phyloP scores from a whole-genome alignment of 1,140 invertebrate genomes.

The Lethrus apterus region DNA sequence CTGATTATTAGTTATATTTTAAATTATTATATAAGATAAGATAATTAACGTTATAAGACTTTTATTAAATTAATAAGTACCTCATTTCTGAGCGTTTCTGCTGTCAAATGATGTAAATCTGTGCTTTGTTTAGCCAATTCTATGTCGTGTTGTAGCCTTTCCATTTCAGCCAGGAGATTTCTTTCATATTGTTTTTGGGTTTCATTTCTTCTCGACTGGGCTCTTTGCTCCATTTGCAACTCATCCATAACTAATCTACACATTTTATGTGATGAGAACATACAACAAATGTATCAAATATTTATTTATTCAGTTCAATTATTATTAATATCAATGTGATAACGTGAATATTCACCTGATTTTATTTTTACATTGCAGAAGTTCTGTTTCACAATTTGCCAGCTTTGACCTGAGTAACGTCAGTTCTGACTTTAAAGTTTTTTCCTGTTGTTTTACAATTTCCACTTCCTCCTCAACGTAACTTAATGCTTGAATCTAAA shows the following conservation, averaged over 20 bases:
- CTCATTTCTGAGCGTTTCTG: conserved; percentile 73
- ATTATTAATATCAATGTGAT: not conserved
- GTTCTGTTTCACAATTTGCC: conserved; percentile 80
- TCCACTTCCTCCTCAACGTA: conserved; percentile 84
- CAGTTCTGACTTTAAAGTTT: conserved; percentile 78
- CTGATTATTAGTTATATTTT: no score
- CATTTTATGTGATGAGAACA: not conserved
- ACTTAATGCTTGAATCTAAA: conserved; percentile 62
- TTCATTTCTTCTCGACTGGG: conserved; percentile 38
- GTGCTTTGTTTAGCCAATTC: conserved; percentile 74
- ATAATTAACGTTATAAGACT: conserved; percentile 1
- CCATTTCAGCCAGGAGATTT: conserved; percentile 69
- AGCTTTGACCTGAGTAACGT: conserved; percentile 73
- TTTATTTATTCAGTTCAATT: not conserved
- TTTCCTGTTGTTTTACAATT: conserved; percentile 79
- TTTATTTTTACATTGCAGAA: conserved; percentile 82
- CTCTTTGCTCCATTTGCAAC: conserved; percentile 50
- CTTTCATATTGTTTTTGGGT: conserved; percentile 61
- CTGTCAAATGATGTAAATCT: conserved; percentile 70
- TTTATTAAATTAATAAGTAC: conserved; percentile 37
- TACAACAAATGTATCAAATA: not conserved
- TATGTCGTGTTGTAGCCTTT: conserved; percentile 71
- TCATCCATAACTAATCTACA: conserved; percentile 54
- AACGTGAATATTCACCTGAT: conserved; percentile 56
- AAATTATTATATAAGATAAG: no score